Evolutionary conservation across 2,113 vertebrate genomes (phyloP).

Genomic region (Pheucticus melanocephalus): DNA sequence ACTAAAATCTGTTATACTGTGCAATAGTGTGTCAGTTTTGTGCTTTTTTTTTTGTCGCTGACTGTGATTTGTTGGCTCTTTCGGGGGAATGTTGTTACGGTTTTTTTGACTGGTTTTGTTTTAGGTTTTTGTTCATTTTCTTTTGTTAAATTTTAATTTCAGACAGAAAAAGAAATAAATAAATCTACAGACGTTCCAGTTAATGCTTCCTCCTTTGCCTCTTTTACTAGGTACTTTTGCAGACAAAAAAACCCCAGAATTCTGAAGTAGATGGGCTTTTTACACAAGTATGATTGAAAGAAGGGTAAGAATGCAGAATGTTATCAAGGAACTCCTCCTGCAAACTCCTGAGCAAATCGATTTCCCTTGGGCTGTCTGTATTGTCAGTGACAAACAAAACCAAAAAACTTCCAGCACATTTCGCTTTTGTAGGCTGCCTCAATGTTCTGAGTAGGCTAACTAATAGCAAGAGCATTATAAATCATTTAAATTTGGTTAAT

Average conservation of each 20-base stretch:
- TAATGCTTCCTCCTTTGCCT: neutral
- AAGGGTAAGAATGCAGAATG: neutral
- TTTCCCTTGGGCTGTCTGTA: neutral
- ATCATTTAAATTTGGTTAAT: neutral
- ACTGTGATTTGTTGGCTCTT: neutral
- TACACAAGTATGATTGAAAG: neutral
- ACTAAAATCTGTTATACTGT: neutral
- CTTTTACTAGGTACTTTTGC: neutral
- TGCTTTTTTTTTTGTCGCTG: neutral
- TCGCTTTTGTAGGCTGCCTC: neutral
- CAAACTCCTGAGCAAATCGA: neutral
- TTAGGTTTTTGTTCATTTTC: neutral
- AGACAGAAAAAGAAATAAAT: neutral
- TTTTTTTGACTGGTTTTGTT: neutral
- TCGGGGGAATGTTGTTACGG: accelerated
- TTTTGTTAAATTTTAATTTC: neutral
- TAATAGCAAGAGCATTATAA: neutral
- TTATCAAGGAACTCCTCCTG: neutral
- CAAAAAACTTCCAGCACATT: neutral
- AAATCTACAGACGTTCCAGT: neutral
- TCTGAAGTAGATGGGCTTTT: neutral
- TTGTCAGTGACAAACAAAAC: neutral
- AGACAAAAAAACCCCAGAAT: neutral
- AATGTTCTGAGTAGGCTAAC: neutral
- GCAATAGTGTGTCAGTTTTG: neutral